Evolutionary conservation across 2,888 invertebrate genomes (phyloP).

Genomic region (Diplolepis rosae): DNA sequence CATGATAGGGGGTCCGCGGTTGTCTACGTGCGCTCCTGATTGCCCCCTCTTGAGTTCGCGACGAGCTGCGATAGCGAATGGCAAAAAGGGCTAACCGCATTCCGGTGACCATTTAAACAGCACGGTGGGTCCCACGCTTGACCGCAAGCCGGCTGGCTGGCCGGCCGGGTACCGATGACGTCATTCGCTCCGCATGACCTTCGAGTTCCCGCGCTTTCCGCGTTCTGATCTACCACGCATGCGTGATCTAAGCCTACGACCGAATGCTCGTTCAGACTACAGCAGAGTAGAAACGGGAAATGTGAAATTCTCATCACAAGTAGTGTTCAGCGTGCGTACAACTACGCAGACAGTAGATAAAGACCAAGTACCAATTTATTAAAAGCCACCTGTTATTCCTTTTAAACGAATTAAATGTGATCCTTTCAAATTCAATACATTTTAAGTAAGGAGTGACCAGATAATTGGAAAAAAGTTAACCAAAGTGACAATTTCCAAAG

Average conservation of each 20-base stretch:
- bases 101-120: slow-evolving; percentile 71
- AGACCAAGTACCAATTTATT: background rate
- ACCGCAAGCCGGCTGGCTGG: slow-evolving; percentile 59
- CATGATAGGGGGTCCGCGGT: slow-evolving; percentile 17
- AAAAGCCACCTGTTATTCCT: background rate
- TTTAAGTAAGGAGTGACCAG: no score
- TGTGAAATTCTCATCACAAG: background rate
- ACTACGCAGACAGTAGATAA: background rate
- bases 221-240: slow-evolving; percentile 45
- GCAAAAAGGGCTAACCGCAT: slow-evolving; percentile 72
- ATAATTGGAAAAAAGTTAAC: no score
- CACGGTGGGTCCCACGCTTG: slow-evolving; percentile 66
- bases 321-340: background rate
- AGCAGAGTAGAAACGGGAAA: slow-evolving; percentile 6
- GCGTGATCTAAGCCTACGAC: background rate
- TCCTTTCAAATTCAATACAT: no score
- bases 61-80: slow-evolving; percentile 54
- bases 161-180: slow-evolving; percentile 64
- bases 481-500: no score
- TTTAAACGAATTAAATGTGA: background rate
- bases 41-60: slow-evolving; percentile 37
- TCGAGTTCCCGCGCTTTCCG: slow-evolving; percentile 69
- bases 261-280: background rate
- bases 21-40: slow-evolving; percentile 38
- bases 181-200: slow-evolving; percentile 66